Base-by-base conservation (phyloP, 2,888 invertebrate genomes). In the Neelides folsomi region DNA sequence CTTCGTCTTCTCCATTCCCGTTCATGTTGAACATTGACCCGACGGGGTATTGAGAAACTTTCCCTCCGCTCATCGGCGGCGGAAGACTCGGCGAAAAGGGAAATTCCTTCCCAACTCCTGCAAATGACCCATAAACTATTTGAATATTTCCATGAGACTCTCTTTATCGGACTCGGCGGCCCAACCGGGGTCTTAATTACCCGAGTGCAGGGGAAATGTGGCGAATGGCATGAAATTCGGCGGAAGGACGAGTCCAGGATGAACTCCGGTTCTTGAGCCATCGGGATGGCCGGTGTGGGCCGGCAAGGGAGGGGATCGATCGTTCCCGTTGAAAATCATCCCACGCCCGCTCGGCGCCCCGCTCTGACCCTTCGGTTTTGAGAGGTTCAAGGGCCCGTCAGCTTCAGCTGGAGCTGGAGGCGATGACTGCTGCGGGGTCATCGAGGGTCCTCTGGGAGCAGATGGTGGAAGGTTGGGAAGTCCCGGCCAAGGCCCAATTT, bases 341-440 rank as follows among this genome's bases (percentile, higher is more conserved):
- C 54, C 38, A 56, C 65, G 44, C 55, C 57, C 54, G 56, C 52
- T 53, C 34, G 43, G 43, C 15, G 37, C 48, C 35, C 55, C 48
- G 53, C 52, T 51, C 40, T 53, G 59, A 49, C 62, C 75, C 66
- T 88, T 83, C 52, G 90, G 90, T 72, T 90, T 92, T 67, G 83
- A 83, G 49, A 92, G 78, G 72, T 92, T 92, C 41, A 93, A 75
- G 1, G 92, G 92, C 1, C 86, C 79, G 69, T 89, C 89, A 0
- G 83, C 80, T 71, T 85, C 83, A 35, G 73, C 75, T 47, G 62
- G 59, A 44, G 49, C 51, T 40, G 62, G 63, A 50, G 62, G 60
- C 36, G 58, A 54, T 41, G 48, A 53, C 40, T 57, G 58, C 19
- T 51, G 48, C 27, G 55, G 60, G 20, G 49, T 40, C 3, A 35